Base-by-base conservation (phyloP, 1,140 invertebrate genomes). In the Lamellibrachia luymesi region DNA sequence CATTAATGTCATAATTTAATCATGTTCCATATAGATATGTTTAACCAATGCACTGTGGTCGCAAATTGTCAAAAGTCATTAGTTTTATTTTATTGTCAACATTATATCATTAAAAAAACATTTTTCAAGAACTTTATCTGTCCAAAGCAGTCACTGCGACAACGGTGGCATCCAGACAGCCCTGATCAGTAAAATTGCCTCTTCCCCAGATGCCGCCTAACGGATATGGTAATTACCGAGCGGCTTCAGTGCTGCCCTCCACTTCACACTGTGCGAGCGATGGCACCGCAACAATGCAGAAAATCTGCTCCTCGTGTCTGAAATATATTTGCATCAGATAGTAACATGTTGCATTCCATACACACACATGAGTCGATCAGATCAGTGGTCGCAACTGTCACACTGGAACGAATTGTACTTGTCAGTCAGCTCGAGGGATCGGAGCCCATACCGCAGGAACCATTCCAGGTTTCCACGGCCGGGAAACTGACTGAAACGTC, bases 281-380 rank as follows among this genome's bases (percentile, higher is more conserved):
- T 22, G 13, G 64, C 4, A 22, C 13, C 64, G 17, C 25, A 10
- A 80, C 64, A 17, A 80, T 10, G 64, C 64, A 80, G 64, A 80
- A 80, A 80, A 80, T 80, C 64, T 80, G 64, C 64, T 80, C 25
- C 64, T 80, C 64, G 64, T 80, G 64, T 80, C 64, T 80, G 2
- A 80, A 80, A 80, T 80, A 80, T 80, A 80, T 80, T 80, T 80
- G 64, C 64, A 80, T 80, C 64, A 80, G 64, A 80, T 80, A 80
- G 64, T 80, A 80, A 80, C 64, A 80, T 80, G 64, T 80, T 80
- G 64, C 64, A 80, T 80, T 80, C 64, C 64, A 80, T 80, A 4
- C 64, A 80, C 64, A 80, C 64, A 80, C 64, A 17, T 80, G 64
- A 80, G 64, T 80, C 13, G 64, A 80, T 8, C 13, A 2, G 64